phyloP scores from a whole-genome alignment of 2,797 vertebrate genomes.

The Sciurus vulgaris region DNA sequence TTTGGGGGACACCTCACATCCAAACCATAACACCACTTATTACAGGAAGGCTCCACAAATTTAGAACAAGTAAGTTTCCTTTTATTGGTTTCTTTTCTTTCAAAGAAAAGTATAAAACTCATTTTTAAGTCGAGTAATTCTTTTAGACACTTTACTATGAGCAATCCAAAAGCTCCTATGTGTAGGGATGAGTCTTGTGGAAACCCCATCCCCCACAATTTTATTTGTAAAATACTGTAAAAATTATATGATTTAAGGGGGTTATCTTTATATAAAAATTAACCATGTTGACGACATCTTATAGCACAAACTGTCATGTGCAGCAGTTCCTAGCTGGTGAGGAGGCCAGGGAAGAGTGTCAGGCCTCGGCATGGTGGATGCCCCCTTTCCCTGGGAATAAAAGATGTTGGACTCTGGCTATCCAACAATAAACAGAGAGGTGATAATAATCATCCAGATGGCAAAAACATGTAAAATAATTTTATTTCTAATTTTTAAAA shows the following conservation, averaged over 20 bases:
- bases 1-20: too few relatives aligned
- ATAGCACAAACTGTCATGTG: background rate
- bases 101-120: conserved; percentile 17
- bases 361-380: background rate
- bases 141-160: background rate
- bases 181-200: background rate
- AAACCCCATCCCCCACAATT: background rate
- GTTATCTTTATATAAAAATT: background rate
- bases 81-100: background rate
- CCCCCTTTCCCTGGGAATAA: background rate
- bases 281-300: background rate
- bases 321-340: background rate
- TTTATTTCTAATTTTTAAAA: background rate
- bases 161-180: background rate
- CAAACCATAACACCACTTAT: background rate
- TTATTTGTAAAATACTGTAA: background rate
- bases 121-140: conserved; percentile 7
- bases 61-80: background rate
- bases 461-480: background rate
- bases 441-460: background rate
- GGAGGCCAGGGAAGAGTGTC: background rate
- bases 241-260: background rate
- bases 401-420: background rate
- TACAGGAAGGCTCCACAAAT: background rate
- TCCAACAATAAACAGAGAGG: background rate